Evolutionary conservation across 2,797 vertebrate genomes (phyloP).

Genomic region (Heteromormyrus szaboi): DNA sequence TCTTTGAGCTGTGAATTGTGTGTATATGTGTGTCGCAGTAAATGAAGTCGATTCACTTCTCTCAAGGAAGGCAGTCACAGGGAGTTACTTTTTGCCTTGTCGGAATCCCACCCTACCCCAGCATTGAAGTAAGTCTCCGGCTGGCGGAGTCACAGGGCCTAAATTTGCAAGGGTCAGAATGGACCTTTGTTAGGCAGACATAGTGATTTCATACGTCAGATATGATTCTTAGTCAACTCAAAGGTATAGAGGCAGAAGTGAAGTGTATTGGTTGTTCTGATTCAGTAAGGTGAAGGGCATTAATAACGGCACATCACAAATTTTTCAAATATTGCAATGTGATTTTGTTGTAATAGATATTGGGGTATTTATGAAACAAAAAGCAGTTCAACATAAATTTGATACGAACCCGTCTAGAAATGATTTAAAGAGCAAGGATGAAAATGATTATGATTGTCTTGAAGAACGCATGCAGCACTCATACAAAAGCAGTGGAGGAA

Average conservation of each 20-base stretch:
- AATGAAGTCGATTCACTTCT: slow-evolving; percentile 22
- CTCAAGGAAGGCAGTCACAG: slow-evolving; percentile 26
- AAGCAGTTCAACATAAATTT: no score
- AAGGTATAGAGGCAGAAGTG: not conserved
- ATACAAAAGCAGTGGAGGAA: no score
- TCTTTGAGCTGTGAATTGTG: not conserved
- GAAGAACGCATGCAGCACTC: no score
- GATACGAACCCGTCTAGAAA: no score
- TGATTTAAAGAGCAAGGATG: no score
- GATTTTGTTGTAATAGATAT: no score
- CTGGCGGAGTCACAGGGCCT: slow-evolving; percentile 8
- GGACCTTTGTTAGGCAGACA: slow-evolving; percentile 32
- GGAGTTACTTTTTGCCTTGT: slow-evolving; percentile 91
- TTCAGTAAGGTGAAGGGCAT: not conserved
- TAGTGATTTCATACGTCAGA: slow-evolving; percentile 41
- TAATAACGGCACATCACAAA: not conserved
- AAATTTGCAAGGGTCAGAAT: slow-evolving; percentile 35
- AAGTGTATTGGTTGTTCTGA: not conserved
- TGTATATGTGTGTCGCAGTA: not conserved
- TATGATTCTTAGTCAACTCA: slow-evolving; percentile 5
- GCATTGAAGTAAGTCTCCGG: slow-evolving; percentile 63
- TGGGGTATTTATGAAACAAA: no score
- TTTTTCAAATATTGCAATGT: no score
- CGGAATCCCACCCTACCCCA: slow-evolving; percentile 76
- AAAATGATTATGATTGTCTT: no score